phyloP scores from a whole-genome alignment of 2,888 invertebrate genomes.

The Lepidocyrtinus sp. region DNA sequence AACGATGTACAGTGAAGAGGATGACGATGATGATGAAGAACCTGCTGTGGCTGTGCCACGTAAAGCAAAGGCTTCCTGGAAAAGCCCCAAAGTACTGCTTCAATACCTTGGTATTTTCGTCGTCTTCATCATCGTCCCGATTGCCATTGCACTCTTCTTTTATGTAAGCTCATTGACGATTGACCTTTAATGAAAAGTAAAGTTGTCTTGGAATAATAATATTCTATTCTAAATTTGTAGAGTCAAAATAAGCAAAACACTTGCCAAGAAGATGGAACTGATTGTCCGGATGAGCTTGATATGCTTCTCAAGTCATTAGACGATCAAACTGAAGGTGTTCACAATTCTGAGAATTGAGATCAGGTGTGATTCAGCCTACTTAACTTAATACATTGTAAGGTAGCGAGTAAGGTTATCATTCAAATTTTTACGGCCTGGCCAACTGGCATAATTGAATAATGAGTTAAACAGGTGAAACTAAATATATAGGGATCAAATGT shows the following conservation, averaged over 20 bases:
- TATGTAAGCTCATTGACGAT: neutral
- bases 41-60: neutral
- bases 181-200: neutral
- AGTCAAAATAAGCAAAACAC: neutral
- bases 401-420: too few relatives aligned
- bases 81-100: neutral
- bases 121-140: neutral
- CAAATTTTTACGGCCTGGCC: too few relatives aligned
- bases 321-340: neutral
- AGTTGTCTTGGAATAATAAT: neutral
- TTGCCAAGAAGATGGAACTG: slow-evolving; percentile 1
- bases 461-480: too few relatives aligned
- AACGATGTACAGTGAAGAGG: neutral
- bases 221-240: neutral
- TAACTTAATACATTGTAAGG: too few relatives aligned
- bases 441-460: too few relatives aligned
- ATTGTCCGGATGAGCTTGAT: slow-evolving; percentile 29
- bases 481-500: too few relatives aligned
- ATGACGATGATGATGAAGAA: neutral
- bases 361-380: too few relatives aligned
- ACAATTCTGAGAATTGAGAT: too few relatives aligned
- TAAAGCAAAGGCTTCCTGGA: neutral
- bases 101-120: neutral
- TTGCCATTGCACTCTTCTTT: neutral
- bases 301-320: neutral